Evolutionary conservation across 2,888 invertebrate species (phyloP).

Genomic region (Cepaea hortensis): DNA sequence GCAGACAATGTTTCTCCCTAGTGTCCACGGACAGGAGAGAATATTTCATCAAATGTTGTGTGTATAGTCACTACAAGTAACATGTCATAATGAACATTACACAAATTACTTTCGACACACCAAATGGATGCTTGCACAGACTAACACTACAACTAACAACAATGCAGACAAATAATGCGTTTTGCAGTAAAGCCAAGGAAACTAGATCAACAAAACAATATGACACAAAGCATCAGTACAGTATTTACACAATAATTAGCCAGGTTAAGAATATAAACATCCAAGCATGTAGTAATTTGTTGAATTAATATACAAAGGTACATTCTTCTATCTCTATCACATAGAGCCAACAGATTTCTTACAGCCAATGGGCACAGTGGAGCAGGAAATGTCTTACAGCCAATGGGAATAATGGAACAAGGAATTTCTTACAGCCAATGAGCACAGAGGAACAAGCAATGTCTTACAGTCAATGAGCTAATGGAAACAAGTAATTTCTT

Average conservation of each 20-base stretch:
- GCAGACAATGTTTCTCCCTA: too few relatives aligned
- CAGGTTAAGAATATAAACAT: slow-evolving; percentile 19
- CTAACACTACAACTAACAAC: background rate
- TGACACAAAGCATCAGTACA: background rate
- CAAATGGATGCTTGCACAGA: too few relatives aligned
- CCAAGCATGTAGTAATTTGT: slow-evolving; percentile 17
- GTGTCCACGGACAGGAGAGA: too few relatives aligned
- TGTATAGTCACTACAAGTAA: too few relatives aligned
- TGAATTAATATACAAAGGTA: background rate
- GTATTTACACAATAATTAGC: slow-evolving; percentile 7
- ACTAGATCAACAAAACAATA: slow-evolving; percentile 8
- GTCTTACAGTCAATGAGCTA: background rate
- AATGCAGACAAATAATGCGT: background rate
- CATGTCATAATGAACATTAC: too few relatives aligned
- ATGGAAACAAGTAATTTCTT: background rate
- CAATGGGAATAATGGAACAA: background rate
- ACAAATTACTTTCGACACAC: too few relatives aligned
- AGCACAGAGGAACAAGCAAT: background rate
- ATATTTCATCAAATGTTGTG: too few relatives aligned
- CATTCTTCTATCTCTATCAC: background rate
- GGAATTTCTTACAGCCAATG: background rate
- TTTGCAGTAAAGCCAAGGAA: background rate
- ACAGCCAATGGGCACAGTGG: background rate
- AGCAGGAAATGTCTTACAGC: background rate
- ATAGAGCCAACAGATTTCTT: background rate